phyloP scores from a whole-genome alignment of 2,113 vertebrate genomes.

The Epinephelus fuscoguttatus region DNA sequence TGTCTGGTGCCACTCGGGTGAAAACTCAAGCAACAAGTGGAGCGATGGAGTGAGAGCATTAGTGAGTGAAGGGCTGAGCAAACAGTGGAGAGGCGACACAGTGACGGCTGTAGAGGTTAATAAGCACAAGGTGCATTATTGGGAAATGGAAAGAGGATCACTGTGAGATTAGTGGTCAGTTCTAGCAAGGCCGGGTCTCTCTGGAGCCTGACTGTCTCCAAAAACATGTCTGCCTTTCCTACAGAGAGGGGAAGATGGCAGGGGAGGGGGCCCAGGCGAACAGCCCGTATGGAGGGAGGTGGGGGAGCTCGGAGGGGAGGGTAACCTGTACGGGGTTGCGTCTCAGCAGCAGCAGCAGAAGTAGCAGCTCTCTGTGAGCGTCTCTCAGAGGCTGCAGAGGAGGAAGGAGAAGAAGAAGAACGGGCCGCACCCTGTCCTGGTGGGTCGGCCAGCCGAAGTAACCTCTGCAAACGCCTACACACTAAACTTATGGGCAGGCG shows the following conservation, averaged over 20 bases:
- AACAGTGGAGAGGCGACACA: constrained; percentile 25
- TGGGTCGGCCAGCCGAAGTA: constrained; percentile 95
- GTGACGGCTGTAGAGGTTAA: constrained; percentile 40
- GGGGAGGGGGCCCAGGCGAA: constrained; percentile 4
- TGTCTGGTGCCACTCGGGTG: constrained; percentile 63
- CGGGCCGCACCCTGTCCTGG: constrained; percentile 88
- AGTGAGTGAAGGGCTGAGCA: constrained; percentile 53
- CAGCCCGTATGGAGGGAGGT: constrained; percentile 24
- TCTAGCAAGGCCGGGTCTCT: constrained; percentile 29
- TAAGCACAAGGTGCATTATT: constrained; percentile 40
- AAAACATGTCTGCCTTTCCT: constrained; percentile 23
- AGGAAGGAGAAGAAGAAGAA: constrained; percentile 54
- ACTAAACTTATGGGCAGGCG: constrained; percentile 96
- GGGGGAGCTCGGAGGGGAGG: constrained; percentile 47
- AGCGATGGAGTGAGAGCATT: constrained; percentile 48
- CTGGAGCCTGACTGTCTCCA: constrained; percentile 29
- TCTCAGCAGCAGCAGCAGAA: constrained; percentile 79
- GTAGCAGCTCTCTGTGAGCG: constrained; percentile 71
- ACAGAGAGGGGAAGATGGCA: constrained; percentile 17
- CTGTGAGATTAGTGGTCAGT: constrained; percentile 59
- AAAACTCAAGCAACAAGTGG: constrained; percentile 59
- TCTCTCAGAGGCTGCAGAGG: constrained; percentile 80
- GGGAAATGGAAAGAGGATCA: constrained; percentile 43
- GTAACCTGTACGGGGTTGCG: constrained; percentile 89
- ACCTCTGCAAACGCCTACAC: constrained; percentile 96